Conservation (phyloP, 2,797 vertebrate species). For the Esox masquinongy region DNA sequence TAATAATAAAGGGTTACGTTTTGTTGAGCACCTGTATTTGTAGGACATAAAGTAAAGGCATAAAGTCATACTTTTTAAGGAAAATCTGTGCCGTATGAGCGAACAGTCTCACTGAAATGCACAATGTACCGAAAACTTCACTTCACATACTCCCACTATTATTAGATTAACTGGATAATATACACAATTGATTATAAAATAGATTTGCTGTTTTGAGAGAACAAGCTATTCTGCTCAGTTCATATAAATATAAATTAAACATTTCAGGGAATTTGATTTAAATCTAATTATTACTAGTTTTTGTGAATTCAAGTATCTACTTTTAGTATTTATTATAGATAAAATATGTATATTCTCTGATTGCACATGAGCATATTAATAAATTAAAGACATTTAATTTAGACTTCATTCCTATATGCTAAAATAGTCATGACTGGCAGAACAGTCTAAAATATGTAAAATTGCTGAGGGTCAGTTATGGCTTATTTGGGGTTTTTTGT, state of each 20-base stretch:
- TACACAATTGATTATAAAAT: conserved; percentile 74
- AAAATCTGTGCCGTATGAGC: conserved; percentile 35
- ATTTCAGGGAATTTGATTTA: conserved; percentile 61
- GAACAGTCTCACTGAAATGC: conserved; percentile 52
- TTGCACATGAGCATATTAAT: conserved; percentile 64
- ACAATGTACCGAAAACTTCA: neutral
- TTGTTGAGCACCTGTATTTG: neutral
- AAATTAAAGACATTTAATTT: conserved; percentile 50
- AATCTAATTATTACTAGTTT: conserved; percentile 60
- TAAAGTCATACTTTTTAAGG: neutral
- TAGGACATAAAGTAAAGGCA: neutral
- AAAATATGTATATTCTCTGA: conserved; percentile 63
- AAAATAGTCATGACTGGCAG: conserved; percentile 53
- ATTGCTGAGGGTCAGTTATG: conserved; percentile 67
- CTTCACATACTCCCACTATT: conserved; percentile 60
- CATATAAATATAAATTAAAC: conserved; percentile 70
- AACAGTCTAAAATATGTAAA: conserved; percentile 51
- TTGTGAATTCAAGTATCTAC: conserved; percentile 73
- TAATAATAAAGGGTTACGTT: neutral
- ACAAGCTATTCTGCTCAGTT: conserved; percentile 55
- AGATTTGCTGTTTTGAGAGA: conserved; percentile 60
- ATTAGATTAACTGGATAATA: conserved; percentile 63
- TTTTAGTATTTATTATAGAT: conserved; percentile 61
- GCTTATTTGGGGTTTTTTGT: conserved; percentile 61
- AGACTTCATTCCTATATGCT: conserved; percentile 51